phyloP scores from a whole-genome alignment of 2,797 vertebrate genomes.

The Eulemur rubriventer region DNA sequence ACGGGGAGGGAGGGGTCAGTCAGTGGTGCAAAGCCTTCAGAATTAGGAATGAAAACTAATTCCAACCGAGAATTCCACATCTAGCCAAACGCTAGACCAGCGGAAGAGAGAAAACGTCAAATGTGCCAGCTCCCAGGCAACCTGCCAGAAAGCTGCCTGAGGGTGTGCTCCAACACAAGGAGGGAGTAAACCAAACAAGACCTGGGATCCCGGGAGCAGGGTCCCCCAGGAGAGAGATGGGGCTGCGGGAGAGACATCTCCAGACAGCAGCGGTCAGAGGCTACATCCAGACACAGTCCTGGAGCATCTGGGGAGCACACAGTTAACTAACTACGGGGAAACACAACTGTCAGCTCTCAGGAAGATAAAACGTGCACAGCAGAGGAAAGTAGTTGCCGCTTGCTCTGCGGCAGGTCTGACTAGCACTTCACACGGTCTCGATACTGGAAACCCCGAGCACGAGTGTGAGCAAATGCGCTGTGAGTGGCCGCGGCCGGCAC shows the following conservation, averaged over 20 bases:
- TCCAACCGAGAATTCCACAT: not conserved
- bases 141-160: not conserved
- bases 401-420: not conserved
- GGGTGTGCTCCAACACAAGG: not conserved
- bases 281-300: rapidly evolving
- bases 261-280: too few relatives aligned
- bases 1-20: too few relatives aligned
- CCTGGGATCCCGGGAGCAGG: not conserved
- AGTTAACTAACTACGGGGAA: too few relatives aligned
- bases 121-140: too few relatives aligned
- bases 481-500: not conserved
- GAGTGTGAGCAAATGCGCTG: rapidly evolving
- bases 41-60: not conserved
- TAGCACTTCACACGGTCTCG: not conserved
- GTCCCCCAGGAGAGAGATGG: not conserved
- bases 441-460: rapidly evolving
- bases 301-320: rapidly evolving
- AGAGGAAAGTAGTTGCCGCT: not conserved
- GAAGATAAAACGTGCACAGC: too few relatives aligned
- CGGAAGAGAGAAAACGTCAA: not conserved
- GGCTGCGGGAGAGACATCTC: not conserved
- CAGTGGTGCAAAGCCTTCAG: not conserved
- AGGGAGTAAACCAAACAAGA: not conserved
- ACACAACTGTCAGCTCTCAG: too few relatives aligned
- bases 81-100: too few relatives aligned